Conservation (phyloP, 2,797 vertebrate species). For the Gambelia wislizenii region DNA sequence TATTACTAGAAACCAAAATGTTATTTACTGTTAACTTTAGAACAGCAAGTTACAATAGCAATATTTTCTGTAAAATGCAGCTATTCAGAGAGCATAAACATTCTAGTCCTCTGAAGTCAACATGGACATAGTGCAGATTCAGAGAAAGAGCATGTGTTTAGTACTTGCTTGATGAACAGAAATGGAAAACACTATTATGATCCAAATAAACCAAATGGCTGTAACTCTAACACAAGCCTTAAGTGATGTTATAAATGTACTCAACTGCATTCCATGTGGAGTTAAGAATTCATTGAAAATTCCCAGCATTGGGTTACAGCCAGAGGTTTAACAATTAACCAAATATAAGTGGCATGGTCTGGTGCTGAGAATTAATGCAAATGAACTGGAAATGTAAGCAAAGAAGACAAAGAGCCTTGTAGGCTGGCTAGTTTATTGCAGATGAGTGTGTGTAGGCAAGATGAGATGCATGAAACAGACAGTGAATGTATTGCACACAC, state of each 20-base stretch:
- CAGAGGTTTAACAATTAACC: not conserved
- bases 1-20: conserved; percentile 12
- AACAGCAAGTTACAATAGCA: conserved; percentile 10
- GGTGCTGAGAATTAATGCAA: not conserved
- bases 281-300: not conserved
- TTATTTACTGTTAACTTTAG: conserved; percentile 32
- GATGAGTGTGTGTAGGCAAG: not conserved
- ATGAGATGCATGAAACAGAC: not conserved
- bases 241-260: conserved; percentile 28
- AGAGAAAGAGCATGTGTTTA: conserved; percentile 19
- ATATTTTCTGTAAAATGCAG: conserved; percentile 29
- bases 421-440: not conserved
- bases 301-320: not conserved
- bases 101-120: conserved; percentile 41
- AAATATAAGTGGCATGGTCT: not conserved
- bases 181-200: not conserved
- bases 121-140: conserved; percentile 4
- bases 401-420: not conserved
- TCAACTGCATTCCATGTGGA: not conserved
- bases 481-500: not conserved
- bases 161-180: conserved; percentile 27
- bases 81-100: conserved; percentile 23
- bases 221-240: not conserved
- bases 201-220: conserved; percentile 36
- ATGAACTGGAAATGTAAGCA: conserved; percentile 4